Evolutionary conservation across 2,888 invertebrate species (phyloP).

Genomic region (Pseudeuparius sepicola): DNA sequence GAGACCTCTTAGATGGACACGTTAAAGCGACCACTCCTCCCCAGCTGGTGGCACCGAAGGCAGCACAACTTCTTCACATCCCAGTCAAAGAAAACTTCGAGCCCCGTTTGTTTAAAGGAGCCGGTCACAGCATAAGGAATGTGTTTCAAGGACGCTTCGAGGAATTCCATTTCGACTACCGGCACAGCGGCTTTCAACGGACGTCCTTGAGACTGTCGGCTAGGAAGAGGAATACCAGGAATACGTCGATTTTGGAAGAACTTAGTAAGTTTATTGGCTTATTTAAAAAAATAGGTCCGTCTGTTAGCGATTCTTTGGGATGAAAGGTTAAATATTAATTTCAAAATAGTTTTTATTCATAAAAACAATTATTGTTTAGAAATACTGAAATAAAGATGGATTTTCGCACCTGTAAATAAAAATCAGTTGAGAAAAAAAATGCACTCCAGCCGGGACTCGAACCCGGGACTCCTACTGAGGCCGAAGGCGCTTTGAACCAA

Average conservation of each 20-base stretch:
- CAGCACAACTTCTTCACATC: conserved; percentile 51
- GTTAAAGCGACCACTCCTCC: conserved; percentile 36
- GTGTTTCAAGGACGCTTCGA: conserved; percentile 16
- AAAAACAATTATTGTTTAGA: too few relatives aligned
- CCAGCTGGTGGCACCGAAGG: conserved; percentile 49
- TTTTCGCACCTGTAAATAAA: too few relatives aligned
- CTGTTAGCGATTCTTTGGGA: too few relatives aligned
- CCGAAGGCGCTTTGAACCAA: too few relatives aligned
- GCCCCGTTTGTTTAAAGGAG: conserved; percentile 17
- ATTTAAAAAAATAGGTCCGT: too few relatives aligned
- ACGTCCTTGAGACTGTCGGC: conserved; percentile 33
- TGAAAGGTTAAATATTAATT: too few relatives aligned
- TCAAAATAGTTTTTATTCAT: too few relatives aligned
- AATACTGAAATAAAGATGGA: too few relatives aligned
- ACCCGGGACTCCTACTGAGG: too few relatives aligned
- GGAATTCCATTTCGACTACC: conserved; percentile 26
- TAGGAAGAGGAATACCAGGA: conserved; percentile 25
- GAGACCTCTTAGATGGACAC: conserved; percentile 23
- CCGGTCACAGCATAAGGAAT: conserved; percentile 7
- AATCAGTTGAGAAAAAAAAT: too few relatives aligned
- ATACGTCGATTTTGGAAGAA: conserved; percentile 26
- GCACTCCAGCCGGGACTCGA: too few relatives aligned
- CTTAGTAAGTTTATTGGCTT: too few relatives aligned
- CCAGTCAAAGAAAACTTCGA: conserved; percentile 33
- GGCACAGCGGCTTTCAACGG: conserved; percentile 32